Percentiles rank a stretch among this genome's conserved stretches.
These are phyloP conservation scores for Chrysolina americana DNA, from an alignment of 2,888 invertebrate species.

Conservation along the genomic window DNA sequence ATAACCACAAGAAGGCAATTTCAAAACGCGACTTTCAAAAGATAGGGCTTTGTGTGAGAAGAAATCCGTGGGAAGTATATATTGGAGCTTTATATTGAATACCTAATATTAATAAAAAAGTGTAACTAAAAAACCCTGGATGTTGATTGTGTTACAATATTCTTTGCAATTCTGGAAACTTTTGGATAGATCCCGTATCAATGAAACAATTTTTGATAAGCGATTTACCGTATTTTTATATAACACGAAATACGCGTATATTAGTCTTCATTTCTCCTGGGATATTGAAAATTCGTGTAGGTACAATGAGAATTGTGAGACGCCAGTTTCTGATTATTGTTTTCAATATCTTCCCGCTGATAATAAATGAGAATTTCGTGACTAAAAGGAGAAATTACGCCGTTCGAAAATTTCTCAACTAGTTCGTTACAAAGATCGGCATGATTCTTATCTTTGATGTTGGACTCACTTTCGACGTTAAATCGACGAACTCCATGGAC, in stretches of 20 bases:
- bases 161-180: not conserved
- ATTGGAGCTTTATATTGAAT: too few species aligned
- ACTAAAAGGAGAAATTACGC: slow-evolving; percentile 50
- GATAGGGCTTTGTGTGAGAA: not conserved
- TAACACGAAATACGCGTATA: slow-evolving; percentile 6
- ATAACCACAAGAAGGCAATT: not conserved
- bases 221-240: not conserved
- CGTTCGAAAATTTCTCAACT: slow-evolving; percentile 51
- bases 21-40: not conserved
- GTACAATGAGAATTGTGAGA: slow-evolving; percentile 38
- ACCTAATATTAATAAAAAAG: too few species aligned
- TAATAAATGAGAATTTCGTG: slow-evolving; percentile 54
- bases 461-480: slow-evolving; percentile 31
- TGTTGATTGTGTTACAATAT: not conserved
- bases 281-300: slow-evolving; percentile 39
- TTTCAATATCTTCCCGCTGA: slow-evolving; percentile 51
- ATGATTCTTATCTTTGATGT: slow-evolving; percentile 36
- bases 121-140: too few species aligned
- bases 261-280: slow-evolving; percentile 29
- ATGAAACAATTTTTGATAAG: not conserved
- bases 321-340: slow-evolving; percentile 52
- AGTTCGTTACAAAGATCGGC: slow-evolving; percentile 36
- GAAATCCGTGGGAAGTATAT: too few species aligned
- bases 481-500: slow-evolving; percentile 30
- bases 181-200: not conserved